A percentile compares a stretch with the other conserved stretches of the same genome.
phyloP scores from a whole-genome alignment of 1,140 invertebrate species.

The Ostrea denselamellosa region DNA sequence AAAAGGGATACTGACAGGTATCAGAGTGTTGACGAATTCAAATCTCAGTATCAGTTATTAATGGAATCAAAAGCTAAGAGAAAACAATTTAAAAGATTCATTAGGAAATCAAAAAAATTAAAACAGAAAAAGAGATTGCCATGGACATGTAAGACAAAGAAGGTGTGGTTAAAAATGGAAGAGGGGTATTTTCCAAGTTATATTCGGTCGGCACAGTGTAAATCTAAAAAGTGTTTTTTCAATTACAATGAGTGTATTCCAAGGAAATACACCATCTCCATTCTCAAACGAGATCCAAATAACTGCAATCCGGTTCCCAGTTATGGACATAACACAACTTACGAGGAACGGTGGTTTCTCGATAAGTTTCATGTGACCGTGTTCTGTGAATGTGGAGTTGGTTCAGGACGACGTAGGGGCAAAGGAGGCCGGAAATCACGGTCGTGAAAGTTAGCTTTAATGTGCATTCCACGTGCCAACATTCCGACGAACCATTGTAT shows the following conservation, averaged over 20 bases:
- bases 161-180: slow-evolving; percentile 56
- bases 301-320: slow-evolving; percentile 69
- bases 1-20: slow-evolving; percentile 43
- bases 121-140: slow-evolving; percentile 55
- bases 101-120: slow-evolving; percentile 59
- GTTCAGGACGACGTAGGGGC: slow-evolving; percentile 43
- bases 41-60: slow-evolving; percentile 52
- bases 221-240: slow-evolving; percentile 68
- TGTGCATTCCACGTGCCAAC: slow-evolving; percentile 46
- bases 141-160: slow-evolving; percentile 68
- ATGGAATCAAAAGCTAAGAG: slow-evolving; percentile 61
- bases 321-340: slow-evolving; percentile 62
- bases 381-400: slow-evolving; percentile 65
- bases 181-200: slow-evolving; percentile 65
- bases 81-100: slow-evolving; percentile 58
- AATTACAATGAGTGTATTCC: slow-evolving; percentile 68
- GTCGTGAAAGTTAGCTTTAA: slow-evolving; percentile 21
- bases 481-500: slow-evolving; percentile 36
- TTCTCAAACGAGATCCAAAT: slow-evolving; percentile 67
- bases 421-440: slow-evolving; percentile 24
- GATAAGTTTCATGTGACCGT: slow-evolving; percentile 63
- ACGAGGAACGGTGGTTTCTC: slow-evolving; percentile 68
- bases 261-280: slow-evolving; percentile 64
- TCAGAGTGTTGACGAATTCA: slow-evolving; percentile 49
- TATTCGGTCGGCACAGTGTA: slow-evolving; percentile 64